A percentile compares a stretch with the other conserved stretches of the same genome.
phyloP scores from a whole-genome alignment of 2,797 vertebrate genomes.

The Botia almorhae region DNA sequence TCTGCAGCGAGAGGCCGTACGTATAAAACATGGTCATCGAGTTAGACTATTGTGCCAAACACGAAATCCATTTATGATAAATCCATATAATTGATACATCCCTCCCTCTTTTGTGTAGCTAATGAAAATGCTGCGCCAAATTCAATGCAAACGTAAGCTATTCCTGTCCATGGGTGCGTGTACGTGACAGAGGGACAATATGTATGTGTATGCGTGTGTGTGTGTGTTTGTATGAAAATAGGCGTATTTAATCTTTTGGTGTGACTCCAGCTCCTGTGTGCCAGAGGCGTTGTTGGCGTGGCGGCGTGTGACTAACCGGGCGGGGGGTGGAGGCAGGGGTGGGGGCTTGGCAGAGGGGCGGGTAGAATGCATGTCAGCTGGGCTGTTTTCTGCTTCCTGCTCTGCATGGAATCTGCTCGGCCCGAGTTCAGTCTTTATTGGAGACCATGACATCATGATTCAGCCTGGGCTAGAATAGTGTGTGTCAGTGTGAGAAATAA shows the following conservation, averaged over 20 bases:
- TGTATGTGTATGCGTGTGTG: slow-evolving; percentile 22
- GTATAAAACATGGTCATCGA: slow-evolving; percentile 38
- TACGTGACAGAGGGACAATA: slow-evolving; percentile 10
- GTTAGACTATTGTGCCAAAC: slow-evolving; percentile 10
- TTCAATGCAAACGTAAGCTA: slow-evolving; percentile 15
- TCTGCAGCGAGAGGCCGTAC: slow-evolving; percentile 2
- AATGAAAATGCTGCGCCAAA: slow-evolving; percentile 19
- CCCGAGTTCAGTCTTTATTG: slow-evolving; percentile 26
- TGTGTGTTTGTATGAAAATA: slow-evolving; percentile 49
- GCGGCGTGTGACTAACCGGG: slow-evolving; percentile 45
- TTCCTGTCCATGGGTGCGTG: background rate
- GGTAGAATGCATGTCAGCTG: slow-evolving; percentile 29
- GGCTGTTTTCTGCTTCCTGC: slow-evolving; percentile 49
- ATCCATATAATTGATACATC: slow-evolving; percentile 42
- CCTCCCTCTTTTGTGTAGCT: slow-evolving; percentile 22
- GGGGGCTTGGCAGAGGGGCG: slow-evolving; percentile 16
- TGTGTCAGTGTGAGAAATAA: background rate
- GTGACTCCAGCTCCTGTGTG: slow-evolving; percentile 50
- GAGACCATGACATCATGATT: slow-evolving; percentile 36
- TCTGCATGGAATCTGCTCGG: slow-evolving; percentile 29
- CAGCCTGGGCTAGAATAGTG: slow-evolving; percentile 1
- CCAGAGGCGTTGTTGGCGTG: slow-evolving; percentile 49
- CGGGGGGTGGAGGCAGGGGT: background rate
- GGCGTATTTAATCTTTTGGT: slow-evolving; percentile 57
- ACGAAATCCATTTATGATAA: slow-evolving; percentile 28